Evolutionary conservation across 1,140 invertebrate species (phyloP), one percentile per base, ranked within the genome.

Genomic region (Drosophila gunungcola): DNA sequence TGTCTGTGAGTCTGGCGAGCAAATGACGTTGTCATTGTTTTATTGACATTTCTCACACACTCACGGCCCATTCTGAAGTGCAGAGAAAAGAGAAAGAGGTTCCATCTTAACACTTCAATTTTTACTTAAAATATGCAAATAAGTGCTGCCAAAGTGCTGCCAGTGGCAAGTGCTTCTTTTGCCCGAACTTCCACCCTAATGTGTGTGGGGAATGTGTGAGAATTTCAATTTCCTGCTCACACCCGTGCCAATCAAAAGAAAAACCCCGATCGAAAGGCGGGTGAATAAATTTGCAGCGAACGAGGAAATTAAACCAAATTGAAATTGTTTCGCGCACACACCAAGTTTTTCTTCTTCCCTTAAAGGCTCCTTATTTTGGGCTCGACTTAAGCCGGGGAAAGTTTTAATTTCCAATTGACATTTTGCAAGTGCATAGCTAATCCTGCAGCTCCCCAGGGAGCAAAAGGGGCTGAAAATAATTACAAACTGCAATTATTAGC

Each of bases 401-500:
- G 45, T 43, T 64, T 54, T 74, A 56, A 64, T 64, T 74, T 76
- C 55, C 73, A 55, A 77, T 77, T 77, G 74, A 77, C 62, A 77
- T 68, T 61, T 77, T 55, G 73, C 68, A 51, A 77, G 73, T 58
- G 73, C 63, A 60, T 49, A 49, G 39, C 63, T 54, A 53, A 51
- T 58, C 46, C 46, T 12, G 43, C 21, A 12, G 13, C 46, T 36
- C 16, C 16, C 16, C 48, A 4, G 4, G 25, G 32, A 7, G n/a
- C 25, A 41, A 69, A 27, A 7, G 34, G 65, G 53, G n/a, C 43
- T 41, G 48, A 34, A 72, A 89, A 88, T 88, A 88, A 88, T 89
- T 88, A 89, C 84, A 88, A 89, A 78, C 80, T 88, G 84, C 84
- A 88, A 88, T 88, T 88, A 88, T 88, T 88, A 88, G 84, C 85